phyloP scores from a whole-genome alignment of 2,113 vertebrate genomes.

The Lophura nycthemera region DNA sequence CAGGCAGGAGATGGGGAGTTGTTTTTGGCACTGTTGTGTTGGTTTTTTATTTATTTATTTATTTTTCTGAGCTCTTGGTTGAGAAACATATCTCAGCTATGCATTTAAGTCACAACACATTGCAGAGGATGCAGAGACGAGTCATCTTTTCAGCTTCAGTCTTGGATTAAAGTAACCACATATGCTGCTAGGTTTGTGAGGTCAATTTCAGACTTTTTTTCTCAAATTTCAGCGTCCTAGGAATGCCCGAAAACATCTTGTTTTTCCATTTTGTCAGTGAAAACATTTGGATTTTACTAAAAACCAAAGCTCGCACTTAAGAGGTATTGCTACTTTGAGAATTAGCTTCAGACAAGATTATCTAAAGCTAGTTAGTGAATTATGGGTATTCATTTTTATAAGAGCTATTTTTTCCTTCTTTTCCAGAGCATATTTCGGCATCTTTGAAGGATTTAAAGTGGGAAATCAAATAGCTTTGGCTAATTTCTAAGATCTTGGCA shows the following conservation, averaged over 20 bases:
- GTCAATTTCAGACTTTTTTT: neutral
- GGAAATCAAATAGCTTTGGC: neutral
- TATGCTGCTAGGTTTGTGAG: conserved; percentile 20
- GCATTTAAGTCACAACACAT: conserved; percentile 33
- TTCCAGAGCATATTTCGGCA: neutral
- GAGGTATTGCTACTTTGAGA: neutral
- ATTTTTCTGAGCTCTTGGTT: conserved; percentile 38
- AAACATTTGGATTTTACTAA: conserved; percentile 12
- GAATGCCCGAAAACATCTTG: conserved; percentile 46
- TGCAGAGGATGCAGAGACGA: neutral
- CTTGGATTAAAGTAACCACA: conserved; percentile 41
- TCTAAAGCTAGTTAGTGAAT: neutral
- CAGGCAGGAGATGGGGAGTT: neutral
- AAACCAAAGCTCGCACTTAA: neutral
- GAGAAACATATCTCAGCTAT: conserved; percentile 36
- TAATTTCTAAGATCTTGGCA: neutral
- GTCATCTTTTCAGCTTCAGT: conserved; percentile 4
- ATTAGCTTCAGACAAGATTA: neutral
- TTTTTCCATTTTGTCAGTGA: conserved; percentile 14
- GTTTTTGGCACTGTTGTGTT: conserved; percentile 36
- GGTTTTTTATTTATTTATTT: neutral
- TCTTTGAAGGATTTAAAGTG: neutral
- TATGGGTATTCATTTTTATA: neutral
- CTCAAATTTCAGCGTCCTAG: neutral
- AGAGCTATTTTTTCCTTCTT: neutral